phyloP scores from a whole-genome alignment of 2,113 vertebrate species.

The Chinchilla lanigera region DNA sequence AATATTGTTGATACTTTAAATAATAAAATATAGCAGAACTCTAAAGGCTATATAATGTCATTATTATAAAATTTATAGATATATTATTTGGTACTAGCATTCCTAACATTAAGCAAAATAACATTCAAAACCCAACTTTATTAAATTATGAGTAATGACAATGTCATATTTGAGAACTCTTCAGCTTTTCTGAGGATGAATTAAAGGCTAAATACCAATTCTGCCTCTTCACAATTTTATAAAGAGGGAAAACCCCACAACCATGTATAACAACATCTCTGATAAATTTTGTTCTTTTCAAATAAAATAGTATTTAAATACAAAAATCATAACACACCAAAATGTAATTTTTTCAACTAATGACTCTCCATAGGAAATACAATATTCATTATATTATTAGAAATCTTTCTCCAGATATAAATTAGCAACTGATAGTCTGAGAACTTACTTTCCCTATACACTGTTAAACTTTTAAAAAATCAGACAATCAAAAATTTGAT shows the following conservation, averaged over 20 bases:
- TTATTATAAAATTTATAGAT: not conserved
- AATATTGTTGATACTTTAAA: not conserved
- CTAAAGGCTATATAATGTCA: not conserved
- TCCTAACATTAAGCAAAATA: not conserved
- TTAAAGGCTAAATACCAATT: not conserved
- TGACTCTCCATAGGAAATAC: not conserved
- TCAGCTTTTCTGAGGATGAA: not conserved
- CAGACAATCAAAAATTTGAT: not conserved
- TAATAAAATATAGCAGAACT: not conserved
- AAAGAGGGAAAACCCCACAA: not conserved
- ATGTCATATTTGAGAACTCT: not conserved
- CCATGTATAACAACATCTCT: not conserved
- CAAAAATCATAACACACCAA: not conserved
- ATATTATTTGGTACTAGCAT: not conserved
- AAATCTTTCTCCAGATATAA: not conserved
- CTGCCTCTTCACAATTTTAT: not conserved
- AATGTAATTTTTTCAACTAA: not conserved
- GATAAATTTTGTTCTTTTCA: not conserved
- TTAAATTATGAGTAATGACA: not conserved
- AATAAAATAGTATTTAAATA: not conserved
- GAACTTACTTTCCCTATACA: not conserved
- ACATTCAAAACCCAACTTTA: not conserved
- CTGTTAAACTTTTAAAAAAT: not conserved
- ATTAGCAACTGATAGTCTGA: not conserved
- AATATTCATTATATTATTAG: not conserved